These are phyloP conservation scores for Leptopilina clavipes DNA, from an alignment of 1,140 invertebrate genomes.

Conservation along the genomic window DNA sequence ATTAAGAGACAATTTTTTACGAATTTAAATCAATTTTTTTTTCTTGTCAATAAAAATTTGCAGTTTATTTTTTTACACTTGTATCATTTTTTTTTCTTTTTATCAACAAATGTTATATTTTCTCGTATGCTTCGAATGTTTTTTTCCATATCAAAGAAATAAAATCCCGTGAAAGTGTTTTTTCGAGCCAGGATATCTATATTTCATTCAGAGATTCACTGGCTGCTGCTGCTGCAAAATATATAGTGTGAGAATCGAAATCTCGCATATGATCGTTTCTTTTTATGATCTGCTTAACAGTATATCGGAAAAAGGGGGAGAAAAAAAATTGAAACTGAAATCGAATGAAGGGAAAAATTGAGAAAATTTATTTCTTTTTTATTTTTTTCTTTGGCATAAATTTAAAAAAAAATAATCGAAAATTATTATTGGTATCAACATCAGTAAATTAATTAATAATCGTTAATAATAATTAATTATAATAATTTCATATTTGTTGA, in stretches of 20 bases:
- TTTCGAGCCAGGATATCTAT: neutral
- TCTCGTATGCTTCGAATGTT: neutral
- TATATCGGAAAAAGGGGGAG: no score
- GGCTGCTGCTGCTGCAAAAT: no score
- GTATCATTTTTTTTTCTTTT: neutral
- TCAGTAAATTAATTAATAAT: no score
- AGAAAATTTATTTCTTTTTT: neutral
- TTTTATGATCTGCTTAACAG: neutral
- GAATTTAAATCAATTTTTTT: no score
- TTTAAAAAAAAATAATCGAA: no score
- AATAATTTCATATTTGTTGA: no score
- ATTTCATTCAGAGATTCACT: neutral
- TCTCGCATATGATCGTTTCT: slow-evolving; percentile 25
- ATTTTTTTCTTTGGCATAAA: neutral
- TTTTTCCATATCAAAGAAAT: slow-evolving; percentile 13
- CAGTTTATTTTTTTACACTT: no score
- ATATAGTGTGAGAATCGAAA: neutral
- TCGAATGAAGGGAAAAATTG: neutral
- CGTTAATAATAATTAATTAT: no score
- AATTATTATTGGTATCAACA: no score
- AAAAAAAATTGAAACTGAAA: slow-evolving; percentile 1
- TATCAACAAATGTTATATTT: neutral
- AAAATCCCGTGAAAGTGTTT: neutral
- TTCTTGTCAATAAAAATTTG: no score
- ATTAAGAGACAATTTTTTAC: no score